Conservation (phyloP, 2,888 invertebrate species). For the Hyles lineata region DNA sequence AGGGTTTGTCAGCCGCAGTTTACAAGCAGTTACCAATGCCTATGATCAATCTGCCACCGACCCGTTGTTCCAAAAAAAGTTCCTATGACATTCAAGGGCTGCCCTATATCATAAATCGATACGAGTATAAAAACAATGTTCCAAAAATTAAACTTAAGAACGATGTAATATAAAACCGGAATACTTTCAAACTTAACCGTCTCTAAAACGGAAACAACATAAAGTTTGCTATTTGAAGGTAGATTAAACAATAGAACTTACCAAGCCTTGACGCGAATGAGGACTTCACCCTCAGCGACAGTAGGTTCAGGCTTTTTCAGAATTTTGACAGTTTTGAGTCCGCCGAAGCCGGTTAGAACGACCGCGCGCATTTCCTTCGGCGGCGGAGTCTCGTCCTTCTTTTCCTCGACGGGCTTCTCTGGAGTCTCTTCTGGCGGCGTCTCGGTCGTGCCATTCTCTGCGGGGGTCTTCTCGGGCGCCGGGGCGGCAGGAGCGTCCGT, state of each 20-base stretch:
- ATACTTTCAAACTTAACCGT: constrained; percentile 9
- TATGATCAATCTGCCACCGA: background rate
- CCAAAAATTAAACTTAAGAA: background rate
- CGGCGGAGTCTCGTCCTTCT: constrained; percentile 82
- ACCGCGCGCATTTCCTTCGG: constrained; percentile 94
- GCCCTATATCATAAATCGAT: background rate
- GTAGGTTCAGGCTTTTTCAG: constrained; percentile 91
- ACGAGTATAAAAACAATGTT: background rate
- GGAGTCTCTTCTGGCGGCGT: constrained; percentile 80
- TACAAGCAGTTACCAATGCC: background rate
- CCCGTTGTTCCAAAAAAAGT: no score
- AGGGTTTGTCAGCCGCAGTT: background rate
- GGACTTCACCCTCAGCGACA: constrained; percentile 89
- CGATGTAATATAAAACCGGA: background rate
- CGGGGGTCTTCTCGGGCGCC: constrained; percentile 84
- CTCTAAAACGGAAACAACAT: constrained; percentile 27
- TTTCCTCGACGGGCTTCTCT: constrained; percentile 83
- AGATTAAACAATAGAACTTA: constrained; percentile 79
- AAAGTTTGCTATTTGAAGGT: constrained; percentile 26
- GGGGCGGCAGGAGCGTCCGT: constrained; percentile 81
- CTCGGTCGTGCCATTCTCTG: constrained; percentile 80
- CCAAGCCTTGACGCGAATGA: constrained; percentile 94
- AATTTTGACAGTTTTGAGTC: constrained; percentile 93
- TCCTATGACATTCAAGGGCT: background rate
- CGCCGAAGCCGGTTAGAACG: constrained; percentile 93